Percentiles rank a stretch among this genome's conserved stretches.
Evolutionary conservation across 2,797 vertebrate genomes (phyloP).

Genomic region (Argya squamiceps): DNA sequence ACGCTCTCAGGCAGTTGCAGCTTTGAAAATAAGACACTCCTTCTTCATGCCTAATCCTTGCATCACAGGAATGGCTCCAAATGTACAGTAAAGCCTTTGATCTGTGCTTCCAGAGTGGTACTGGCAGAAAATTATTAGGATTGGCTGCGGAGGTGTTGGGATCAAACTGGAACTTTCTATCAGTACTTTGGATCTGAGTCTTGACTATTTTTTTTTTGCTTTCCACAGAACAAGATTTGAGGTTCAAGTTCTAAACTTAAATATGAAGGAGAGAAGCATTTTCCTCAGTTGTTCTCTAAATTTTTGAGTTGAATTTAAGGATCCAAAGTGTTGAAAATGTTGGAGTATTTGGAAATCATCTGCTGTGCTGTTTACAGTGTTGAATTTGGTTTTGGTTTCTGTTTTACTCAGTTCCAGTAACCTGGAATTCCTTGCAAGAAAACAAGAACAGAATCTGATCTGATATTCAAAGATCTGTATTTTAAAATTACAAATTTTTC

Average conservation of each 20-base stretch:
- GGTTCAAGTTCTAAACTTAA: not conserved
- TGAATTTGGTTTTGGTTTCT: conserved; percentile 22
- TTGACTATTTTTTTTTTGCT: not conserved
- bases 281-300: not conserved
- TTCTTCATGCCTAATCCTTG: not conserved
- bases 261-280: not conserved
- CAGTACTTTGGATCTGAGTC: not conserved
- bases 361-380: not conserved
- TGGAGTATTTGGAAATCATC: not conserved
- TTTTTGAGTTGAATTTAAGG: not conserved
- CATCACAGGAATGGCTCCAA: not conserved
- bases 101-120: not conserved
- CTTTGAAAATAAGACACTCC: conserved; percentile 12
- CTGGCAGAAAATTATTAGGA: not conserved
- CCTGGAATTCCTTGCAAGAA: not conserved
- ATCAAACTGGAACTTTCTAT: not conserved
- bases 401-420: not conserved
- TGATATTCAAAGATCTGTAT: not conserved
- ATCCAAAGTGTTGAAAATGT: not conserved
- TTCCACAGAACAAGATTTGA: not conserved
- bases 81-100: not conserved
- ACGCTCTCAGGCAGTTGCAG: not conserved
- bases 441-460: not conserved
- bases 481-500: not conserved
- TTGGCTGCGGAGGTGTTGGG: not conserved